Evolutionary conservation across 1,140 invertebrate species (phyloP).

Genomic region (Cecropterus lyciades): DNA sequence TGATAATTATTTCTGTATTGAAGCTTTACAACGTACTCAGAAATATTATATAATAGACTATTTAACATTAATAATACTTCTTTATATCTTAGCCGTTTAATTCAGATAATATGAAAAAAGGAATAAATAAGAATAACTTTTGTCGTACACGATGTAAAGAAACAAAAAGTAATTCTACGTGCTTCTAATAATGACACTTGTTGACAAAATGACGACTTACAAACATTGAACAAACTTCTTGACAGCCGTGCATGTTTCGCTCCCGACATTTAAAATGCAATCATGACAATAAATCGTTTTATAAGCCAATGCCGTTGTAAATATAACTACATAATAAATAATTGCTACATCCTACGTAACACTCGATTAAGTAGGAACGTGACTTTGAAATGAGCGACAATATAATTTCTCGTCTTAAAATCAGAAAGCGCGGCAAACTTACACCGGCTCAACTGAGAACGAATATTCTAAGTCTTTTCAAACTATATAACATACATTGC

Average conservation of each 20-base stretch:
- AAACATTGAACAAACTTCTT: not conserved
- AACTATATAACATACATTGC: slow-evolving; percentile 39
- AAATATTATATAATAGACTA: too few species aligned
- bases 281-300: slow-evolving; percentile 1
- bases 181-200: too few species aligned
- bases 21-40: too few species aligned
- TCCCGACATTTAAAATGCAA: not conserved
- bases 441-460: slow-evolving; percentile 48
- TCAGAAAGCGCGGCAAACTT: slow-evolving; percentile 80
- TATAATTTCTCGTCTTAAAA: slow-evolving; percentile 78
- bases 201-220: not conserved
- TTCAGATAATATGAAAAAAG: too few species aligned
- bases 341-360: slow-evolving; percentile 76
- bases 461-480: slow-evolving; percentile 11
- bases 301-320: slow-evolving; percentile 17
- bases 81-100: too few species aligned
- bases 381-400: slow-evolving; percentile 67
- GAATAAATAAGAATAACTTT: too few species aligned
- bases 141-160: too few species aligned
- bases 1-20: too few species aligned
- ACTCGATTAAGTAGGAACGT: slow-evolving; percentile 72
- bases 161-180: too few species aligned
- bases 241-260: not conserved
- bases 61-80: too few species aligned
- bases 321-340: slow-evolving; percentile 70